Percentiles rank a stretch among this genome's conserved stretches.
phyloP scores from a whole-genome alignment of 2,113 vertebrate genomes.

The Phalacrocorax pelagicus region DNA sequence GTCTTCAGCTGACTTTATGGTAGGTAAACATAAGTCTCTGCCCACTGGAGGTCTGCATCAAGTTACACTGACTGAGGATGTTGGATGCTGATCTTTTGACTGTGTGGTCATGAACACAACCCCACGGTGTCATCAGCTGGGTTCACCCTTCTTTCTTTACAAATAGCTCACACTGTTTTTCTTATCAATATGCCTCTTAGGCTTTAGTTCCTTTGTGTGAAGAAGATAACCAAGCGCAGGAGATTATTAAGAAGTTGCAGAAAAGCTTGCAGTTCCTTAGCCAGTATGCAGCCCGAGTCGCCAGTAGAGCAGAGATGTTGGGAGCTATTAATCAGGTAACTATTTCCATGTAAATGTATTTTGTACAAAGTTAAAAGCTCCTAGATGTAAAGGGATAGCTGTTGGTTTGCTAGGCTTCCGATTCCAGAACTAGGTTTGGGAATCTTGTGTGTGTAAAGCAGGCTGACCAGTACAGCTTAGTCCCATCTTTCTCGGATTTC shows the following conservation, averaged over 20 bases:
- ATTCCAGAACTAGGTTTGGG: not conserved
- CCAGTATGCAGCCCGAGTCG: slow-evolving; percentile 87
- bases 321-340: slow-evolving; percentile 95
- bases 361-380: not conserved
- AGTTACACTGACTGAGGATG: not conserved
- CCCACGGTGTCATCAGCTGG: not conserved
- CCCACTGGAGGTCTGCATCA: not conserved
- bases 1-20: not conserved
- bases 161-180: not conserved
- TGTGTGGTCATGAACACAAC: not conserved
- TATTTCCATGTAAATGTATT: not conserved
- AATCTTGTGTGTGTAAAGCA: not conserved
- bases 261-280: slow-evolving; percentile 87
- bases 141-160: not conserved
- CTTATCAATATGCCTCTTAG: slow-evolving; percentile 54
- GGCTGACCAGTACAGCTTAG: not conserved
- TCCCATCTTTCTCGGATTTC: not conserved
- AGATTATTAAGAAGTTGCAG: slow-evolving; percentile 89
- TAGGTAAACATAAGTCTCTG: not conserved
- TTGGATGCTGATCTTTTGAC: not conserved
- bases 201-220: slow-evolving; percentile 86
- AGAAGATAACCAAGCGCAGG: slow-evolving; percentile 89
- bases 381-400: not conserved
- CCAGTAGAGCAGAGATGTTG: slow-evolving; percentile 92
- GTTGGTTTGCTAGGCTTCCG: not conserved